A percentile compares a stretch with the other conserved stretches of the same genome.
Evolutionary conservation across 1,140 invertebrate genomes (phyloP).

Genomic region (Panulirus ornatus): DNA sequence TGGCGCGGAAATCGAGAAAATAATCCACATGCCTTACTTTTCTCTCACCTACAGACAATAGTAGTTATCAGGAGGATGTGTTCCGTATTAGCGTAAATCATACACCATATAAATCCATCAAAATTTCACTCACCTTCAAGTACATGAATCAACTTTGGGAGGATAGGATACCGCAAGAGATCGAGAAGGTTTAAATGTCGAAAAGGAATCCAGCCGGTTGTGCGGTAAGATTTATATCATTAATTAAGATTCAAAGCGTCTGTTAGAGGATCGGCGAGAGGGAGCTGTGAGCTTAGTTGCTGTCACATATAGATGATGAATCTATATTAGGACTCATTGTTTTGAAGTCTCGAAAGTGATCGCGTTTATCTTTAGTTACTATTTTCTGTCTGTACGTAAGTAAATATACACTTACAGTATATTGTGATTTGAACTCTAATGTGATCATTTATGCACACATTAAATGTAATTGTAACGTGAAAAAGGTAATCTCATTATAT

Average conservation of each 20-base stretch:
- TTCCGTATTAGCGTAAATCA: too few species aligned
- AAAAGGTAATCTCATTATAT: background rate
- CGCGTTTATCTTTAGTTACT: too few species aligned
- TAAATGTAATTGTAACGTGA: background rate
- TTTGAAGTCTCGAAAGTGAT: background rate
- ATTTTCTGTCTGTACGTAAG: background rate
- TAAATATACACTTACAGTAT: background rate
- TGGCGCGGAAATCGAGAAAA: background rate
- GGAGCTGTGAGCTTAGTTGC: background rate
- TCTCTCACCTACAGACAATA: background rate
- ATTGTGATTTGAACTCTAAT: background rate
- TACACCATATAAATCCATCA: too few species aligned
- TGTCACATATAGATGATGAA: background rate
- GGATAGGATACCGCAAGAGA: background rate
- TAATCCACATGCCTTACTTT: background rate
- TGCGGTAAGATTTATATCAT: conserved; percentile 27
- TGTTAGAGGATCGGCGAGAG: background rate
- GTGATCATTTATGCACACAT: background rate
- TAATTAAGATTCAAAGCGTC: conserved; percentile 24
- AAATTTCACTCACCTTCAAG: too few species aligned
- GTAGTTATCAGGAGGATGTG: background rate
- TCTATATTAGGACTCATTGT: background rate
- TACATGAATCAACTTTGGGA: too few species aligned
- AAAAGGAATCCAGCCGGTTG: conserved; percentile 25
- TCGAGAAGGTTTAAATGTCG: conserved; percentile 14